These are phyloP conservation scores for Papilio elwesi DNA, from an alignment of 2,888 invertebrate genomes.

Conservation along the genomic window DNA sequence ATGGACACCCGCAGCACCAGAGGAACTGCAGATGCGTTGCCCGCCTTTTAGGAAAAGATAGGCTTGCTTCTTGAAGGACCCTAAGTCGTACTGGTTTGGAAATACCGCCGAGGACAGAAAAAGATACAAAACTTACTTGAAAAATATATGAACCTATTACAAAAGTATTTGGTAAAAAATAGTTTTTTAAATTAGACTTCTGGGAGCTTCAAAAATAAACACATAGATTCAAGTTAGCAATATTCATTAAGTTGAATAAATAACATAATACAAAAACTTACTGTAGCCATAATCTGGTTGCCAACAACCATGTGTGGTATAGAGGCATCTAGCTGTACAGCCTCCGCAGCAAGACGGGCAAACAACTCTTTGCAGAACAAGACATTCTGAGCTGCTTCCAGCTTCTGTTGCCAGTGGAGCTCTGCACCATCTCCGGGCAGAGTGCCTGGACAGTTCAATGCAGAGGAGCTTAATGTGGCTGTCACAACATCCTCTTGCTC, in stretches of 20 bases:
- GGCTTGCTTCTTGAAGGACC: too few relatives aligned
- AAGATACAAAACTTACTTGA: too few relatives aligned
- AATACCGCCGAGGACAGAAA: too few relatives aligned
- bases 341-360: conserved; percentile 96
- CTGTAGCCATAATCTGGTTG: conserved; percentile 97
- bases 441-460: conserved; percentile 87
- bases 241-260: background rate
- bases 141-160: too few relatives aligned
- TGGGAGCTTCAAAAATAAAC: too few relatives aligned
- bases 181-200: too few relatives aligned
- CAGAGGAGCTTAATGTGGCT: conserved; percentile 91
- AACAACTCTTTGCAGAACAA: conserved; percentile 98
- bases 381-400: conserved; percentile 99
- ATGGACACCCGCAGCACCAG: too few relatives aligned
- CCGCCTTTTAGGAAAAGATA: too few relatives aligned
- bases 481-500: conserved; percentile 96
- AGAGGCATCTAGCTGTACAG: conserved; percentile 95
- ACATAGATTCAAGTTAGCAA: background rate
- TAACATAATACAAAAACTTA: conserved; percentile 61
- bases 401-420: conserved; percentile 96
- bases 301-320: conserved; percentile 99
- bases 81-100: too few relatives aligned
- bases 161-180: too few relatives aligned
- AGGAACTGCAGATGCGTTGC: too few relatives aligned
- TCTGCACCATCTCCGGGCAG: conserved; percentile 86